Evolutionary conservation across 2,888 invertebrate species (phyloP), one percentile per base, ranked within the genome.

Genomic region (Oxytorus armatus): DNA sequence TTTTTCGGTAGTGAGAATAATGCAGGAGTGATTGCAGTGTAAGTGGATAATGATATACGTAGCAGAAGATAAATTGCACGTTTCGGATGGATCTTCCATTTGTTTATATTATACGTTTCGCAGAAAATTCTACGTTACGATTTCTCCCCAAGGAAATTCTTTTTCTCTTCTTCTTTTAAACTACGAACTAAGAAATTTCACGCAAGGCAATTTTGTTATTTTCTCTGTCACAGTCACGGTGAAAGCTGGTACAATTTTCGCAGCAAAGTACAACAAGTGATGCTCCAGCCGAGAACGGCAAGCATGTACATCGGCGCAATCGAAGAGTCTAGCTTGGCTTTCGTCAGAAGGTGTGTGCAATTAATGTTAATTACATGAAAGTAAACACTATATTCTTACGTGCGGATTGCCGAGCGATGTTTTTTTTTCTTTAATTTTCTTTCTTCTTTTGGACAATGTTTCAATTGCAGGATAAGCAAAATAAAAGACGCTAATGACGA

Each of bases 211-310:
- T 59, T 53, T 57, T 57, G n/a, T 59, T 18, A 33, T 75, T 63
- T 63, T 74, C 29, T 63, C 51, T 65, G 61, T 92, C 90, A 0
- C 90, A 97, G 97, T 0, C 96, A 97, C 87, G 97, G 97, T 1
- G 95, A 96, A 82, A 95, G 95, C 10, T 97, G 97, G 97, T 95
- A 96, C 87, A 94, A 95, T 65, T 95, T 97, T 83, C 93, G 97
- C 57, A 94, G 95, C 3, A 96, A 95, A 88, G 96, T 96, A 3
- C 96, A 97, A 63, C 95, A 96, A 86, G 95, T 96, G 18, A 95
- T 97, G 92, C 92, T 97, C 84, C 95, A 96, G 85, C 95, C 96
- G 0, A 93, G 95, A 55, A 95, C 95, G 0, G 96, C 96, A 0
- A 94, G 95, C 18, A 94, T 95, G 89, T 97, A 96, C 87, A 93